Base-by-base conservation (phyloP, 2,113 vertebrate genomes). In the Myrmecobius fasciatus region DNA sequence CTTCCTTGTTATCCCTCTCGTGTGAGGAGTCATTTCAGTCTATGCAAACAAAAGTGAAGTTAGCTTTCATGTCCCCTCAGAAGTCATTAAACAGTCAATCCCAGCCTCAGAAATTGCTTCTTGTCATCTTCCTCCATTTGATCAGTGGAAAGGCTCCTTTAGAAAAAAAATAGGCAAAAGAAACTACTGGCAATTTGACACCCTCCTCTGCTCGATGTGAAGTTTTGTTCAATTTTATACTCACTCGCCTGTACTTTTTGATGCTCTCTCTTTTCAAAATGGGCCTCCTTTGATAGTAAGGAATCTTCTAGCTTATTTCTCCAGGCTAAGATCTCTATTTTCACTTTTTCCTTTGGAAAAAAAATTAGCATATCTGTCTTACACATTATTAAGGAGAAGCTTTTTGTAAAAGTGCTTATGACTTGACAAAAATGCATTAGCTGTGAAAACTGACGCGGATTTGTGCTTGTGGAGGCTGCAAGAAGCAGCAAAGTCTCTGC, bases 101-200 rank as follows among this genome's bases (percentile, higher is more conserved):
- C 91, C 96, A 98, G 95, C 95, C 92, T 47, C 96, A 97, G 98
- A 97, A 98, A 98, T 98, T 98, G 98, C 97, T 95, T 97, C 96
- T 93, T 98, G 97, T 98, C 98, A 98, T 98, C 94, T 96, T 54
- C 93, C 92, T 97, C 95, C 94, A 98, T 98, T 97, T 98, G 97
- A 98, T 97, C 98, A 96, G 97, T 91, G 97, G 95, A 98, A 98
- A 93, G 93, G 96, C 97, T 53, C 93, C 88, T 97, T 97, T 96
- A 83, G 94, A 60, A 60, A 56, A 94, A 95, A 93, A 92, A 93
- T 93, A 92, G 93, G 49, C 92, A 90, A 53, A 97, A 92, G 91
- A 95, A 98, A 96, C 91, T 28, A 54, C 49, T 51, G n/a, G 93
- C n/a, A 89, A 83, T 53, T n/a, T 53, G 89, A 94, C 88, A 96